Base-by-base conservation (phyloP, 2,888 invertebrate species). In the Neuroscelio doddi region DNA sequence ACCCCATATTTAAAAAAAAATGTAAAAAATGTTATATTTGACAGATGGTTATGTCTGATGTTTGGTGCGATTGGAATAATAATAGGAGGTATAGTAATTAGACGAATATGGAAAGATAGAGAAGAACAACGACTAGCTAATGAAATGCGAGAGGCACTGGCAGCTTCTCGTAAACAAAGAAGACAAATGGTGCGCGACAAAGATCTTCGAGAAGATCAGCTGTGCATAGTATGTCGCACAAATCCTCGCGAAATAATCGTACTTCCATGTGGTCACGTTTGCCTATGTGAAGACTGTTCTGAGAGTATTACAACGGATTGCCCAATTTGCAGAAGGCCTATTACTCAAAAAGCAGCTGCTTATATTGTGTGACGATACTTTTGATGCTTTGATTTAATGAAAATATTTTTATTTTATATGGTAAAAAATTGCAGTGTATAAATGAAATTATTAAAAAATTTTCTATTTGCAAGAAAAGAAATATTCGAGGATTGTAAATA, bases 191-290 rank as follows among this genome's bases (percentile, higher is more conserved):
- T 89, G 0, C 85, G 93, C 7, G 89, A 90, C 71, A 87, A 86
- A 49, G 87, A 91, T 80, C 85, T 92, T 14, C 81, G 69, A 64
- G 90, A 88, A 21, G 88, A 88, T 81, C 92, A 91, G 75, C 84
- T 91, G 7, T 96, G 96, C 79, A 93, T 95, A 15, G 92, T 96
- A n/a, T 96, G 96, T 83, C 87, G 92, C 29, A 89, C 89, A 56
- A 94, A 94, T 86, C 93, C 93, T 0, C 91, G 93, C 75, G 95
- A 96, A 90, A 91, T 95, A 32, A 93, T 96, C 73, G 85, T 96
- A 50, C 84, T 96, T 64, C 94, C 95, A 0, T 96, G 96, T 83
- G 96, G 96, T 0, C 96, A 96, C 82, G 93, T 96, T 3, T 95
- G 95, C 76, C 85, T 96, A 21, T 96, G 96, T 80, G 93, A 93